A percentile compares a stretch with the other conserved stretches of the same genome.
phyloP scores from a whole-genome alignment of 23 tunicate genomes.

The Diplosoma virens region DNA sequence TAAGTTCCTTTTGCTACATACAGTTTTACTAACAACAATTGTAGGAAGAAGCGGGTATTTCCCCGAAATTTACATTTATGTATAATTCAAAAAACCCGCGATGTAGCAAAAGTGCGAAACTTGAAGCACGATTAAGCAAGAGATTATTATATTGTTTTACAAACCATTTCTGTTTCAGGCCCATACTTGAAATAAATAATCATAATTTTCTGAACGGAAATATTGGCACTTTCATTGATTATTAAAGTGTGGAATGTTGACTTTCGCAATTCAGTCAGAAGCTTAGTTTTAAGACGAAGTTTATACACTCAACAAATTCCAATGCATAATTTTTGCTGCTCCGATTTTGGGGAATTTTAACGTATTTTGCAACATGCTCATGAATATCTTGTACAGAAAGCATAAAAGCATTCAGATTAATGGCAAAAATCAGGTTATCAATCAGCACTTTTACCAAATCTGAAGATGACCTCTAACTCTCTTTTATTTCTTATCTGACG shows the following conservation, averaged over 20 bases:
- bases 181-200: constrained; percentile 4
- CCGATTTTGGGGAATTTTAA: constrained; percentile 5
- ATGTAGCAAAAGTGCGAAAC: too few relatives aligned
- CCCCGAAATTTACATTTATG: too few relatives aligned
- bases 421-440: constrained; percentile 8
- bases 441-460: constrained; percentile 15
- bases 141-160: constrained; percentile 11
- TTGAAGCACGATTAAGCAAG: too few relatives aligned
- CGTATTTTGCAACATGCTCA: constrained; percentile 13
- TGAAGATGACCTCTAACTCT: not conserved
- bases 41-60: too few relatives aligned
- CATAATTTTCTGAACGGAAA: not conserved
- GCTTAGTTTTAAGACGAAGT: constrained; percentile 10
- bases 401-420: constrained; percentile 8
- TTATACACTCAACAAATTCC: constrained; percentile 19
- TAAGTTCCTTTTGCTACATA: too few relatives aligned
- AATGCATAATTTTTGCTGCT: constrained; percentile 10
- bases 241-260: constrained; percentile 5
- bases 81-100: too few relatives aligned
- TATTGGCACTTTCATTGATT: constrained; percentile 12
- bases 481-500: constrained; percentile 3
- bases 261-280: constrained; percentile 12
- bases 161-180: not conserved
- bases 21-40: too few relatives aligned
- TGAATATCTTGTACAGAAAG: constrained; percentile 15